These are phyloP conservation scores for Threskiornis aethiopicus DNA, from an alignment of 2,797 vertebrate species.

Conservation along the genomic window DNA sequence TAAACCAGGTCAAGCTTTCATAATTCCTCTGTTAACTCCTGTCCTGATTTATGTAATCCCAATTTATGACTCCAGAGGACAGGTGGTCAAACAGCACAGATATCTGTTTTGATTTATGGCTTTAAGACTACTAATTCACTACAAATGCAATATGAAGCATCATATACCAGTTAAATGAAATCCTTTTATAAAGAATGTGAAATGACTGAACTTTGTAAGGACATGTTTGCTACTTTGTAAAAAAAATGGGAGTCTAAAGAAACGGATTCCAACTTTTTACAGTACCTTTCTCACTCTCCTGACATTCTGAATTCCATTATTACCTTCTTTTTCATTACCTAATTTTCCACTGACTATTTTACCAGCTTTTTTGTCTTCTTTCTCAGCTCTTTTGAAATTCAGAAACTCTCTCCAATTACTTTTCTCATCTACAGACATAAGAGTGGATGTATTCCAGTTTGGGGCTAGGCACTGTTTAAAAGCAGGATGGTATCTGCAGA, in stretches of 20 bases:
- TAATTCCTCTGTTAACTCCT: constrained; percentile 6
- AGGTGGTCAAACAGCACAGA: background rate
- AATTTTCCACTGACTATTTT: background rate
- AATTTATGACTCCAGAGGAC: background rate
- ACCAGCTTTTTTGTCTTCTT: background rate
- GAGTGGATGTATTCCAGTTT: background rate
- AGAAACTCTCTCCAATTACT: background rate
- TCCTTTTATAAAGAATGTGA: background rate
- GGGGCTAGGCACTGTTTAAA: background rate
- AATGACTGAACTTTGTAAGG: background rate
- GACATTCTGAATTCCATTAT: background rate
- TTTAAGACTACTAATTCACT: background rate
- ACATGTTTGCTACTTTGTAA: background rate
- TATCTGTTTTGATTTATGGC: constrained; percentile 2
- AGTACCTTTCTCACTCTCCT: background rate
- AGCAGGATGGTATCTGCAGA: background rate
- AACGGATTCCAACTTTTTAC: background rate
- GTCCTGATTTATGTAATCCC: constrained; percentile 9
- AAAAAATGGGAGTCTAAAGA: background rate
- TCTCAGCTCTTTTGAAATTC: background rate
- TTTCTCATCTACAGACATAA: background rate
- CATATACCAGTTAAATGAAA: background rate
- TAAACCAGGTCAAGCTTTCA: constrained; percentile 19
- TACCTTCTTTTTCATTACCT: background rate
- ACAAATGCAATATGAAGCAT: background rate